Evolutionary conservation across 2,113 vertebrate species (phyloP), one percentile per base, ranked within the genome.

Genomic region (Trematocara macrostoma): DNA sequence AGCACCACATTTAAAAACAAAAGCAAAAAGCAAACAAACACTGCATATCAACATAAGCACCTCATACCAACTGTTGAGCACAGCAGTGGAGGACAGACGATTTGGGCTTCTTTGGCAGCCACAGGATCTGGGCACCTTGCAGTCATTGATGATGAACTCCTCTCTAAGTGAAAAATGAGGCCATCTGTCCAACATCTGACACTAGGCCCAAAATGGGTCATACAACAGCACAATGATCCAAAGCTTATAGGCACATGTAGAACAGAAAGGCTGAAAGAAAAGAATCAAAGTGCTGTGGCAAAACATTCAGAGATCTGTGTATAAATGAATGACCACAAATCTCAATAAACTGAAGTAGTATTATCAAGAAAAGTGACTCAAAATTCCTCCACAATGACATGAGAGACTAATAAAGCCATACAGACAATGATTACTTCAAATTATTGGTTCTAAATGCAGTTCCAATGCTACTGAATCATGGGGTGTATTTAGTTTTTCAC

Each of bases 41-140:
- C 20, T 15, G 2, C 3, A 26, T 26, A 4, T 16, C 20, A 4
- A 26, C 20, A 0, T 23, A 71, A 26, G 5, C 0, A 45, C 1
- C 8, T 45, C 40, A 3, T 71, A 71, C 12, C 40, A 71, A 45
- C 67, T 71, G 40, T 26, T 10, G 40, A 71, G 67, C 67, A 71
- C 20, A 26, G 67, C 40, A 45, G 67, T 47, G 40, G 20, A 4
- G 20, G 0, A 26, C 20, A 10, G 40, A 45, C 45, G 40, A 47
- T 71, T 47, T 45, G 67, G 67, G 20, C 15, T 15, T 71, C 40
- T 71, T 71, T 71, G 40, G 67, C 40, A 10, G 8, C 67, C 40
- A 71, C 20, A 16, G 40, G 67, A 45, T 23, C 20, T 47, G 40
- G 40, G 14, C 5, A 6, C 40, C 20, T 71, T 71, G 0, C 12